A percentile compares a stretch with the other conserved stretches of the same genome.
Conservation (phyloP, 2,888 invertebrate species). For the Erebia palarica region DNA sequence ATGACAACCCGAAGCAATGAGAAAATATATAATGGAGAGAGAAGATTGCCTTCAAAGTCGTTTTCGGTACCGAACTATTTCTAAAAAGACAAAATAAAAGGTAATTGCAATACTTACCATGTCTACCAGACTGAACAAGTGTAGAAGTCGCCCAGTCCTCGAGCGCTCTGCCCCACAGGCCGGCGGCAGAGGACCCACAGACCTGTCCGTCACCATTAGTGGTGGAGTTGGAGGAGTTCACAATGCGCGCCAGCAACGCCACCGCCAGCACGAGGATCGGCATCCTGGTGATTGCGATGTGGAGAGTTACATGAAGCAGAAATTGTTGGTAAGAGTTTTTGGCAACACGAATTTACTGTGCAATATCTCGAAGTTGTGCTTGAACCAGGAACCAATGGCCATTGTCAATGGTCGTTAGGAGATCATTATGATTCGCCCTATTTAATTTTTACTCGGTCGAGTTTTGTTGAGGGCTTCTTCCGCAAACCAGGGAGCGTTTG, state of each 20-base stretch:
- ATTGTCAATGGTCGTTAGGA: too few species aligned
- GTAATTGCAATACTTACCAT: constrained; percentile 59
- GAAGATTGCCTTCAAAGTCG: not conserved
- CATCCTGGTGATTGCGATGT: constrained; percentile 30
- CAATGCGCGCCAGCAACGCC: constrained; percentile 36
- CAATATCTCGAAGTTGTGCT: too few species aligned
- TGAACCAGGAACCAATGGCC: too few species aligned
- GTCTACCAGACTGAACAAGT: constrained; percentile 57
- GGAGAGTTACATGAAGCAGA: too few species aligned
- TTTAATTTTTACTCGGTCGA: too few species aligned
- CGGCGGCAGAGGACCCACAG: constrained; percentile 52
- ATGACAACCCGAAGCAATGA: too few species aligned
- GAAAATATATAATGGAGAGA: too few species aligned
- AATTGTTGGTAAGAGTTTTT: too few species aligned
- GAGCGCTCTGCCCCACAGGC: constrained; percentile 84
- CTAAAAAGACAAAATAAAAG: not conserved
- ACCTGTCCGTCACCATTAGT: constrained; percentile 36
- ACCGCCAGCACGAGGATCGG: constrained; percentile 27
- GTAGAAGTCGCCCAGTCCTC: constrained; percentile 84
- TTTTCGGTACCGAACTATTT: not conserved
- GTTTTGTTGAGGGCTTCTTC: too few species aligned
- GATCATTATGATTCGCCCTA: too few species aligned
- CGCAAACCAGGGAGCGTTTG: too few species aligned
- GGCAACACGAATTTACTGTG: too few species aligned
- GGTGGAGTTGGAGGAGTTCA: constrained; percentile 48